Percentiles rank a stretch among this genome's conserved stretches.
Evolutionary conservation across 2,113 vertebrate genomes (phyloP).

Genomic region (Scomber colias): DNA sequence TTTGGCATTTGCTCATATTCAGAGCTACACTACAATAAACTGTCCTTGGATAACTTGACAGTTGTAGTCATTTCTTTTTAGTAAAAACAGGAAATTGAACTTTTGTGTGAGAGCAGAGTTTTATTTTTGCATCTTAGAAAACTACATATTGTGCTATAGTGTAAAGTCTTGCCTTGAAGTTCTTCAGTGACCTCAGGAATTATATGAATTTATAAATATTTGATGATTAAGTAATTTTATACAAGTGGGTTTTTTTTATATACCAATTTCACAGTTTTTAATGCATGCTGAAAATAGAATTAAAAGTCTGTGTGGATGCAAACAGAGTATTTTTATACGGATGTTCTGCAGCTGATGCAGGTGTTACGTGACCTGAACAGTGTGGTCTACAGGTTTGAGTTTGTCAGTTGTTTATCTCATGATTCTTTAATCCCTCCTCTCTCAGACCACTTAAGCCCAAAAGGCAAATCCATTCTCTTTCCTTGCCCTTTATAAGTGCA

Average conservation of each 20-base stretch:
- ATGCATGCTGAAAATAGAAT: neutral
- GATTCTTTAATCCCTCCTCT: slow-evolving; percentile 74
- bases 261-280: neutral
- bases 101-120: no score
- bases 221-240: neutral
- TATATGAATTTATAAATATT: neutral
- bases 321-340: neutral
- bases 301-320: neutral
- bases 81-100: no score
- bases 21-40: no score
- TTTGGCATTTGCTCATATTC: no score
- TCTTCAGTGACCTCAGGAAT: neutral
- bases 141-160: no score
- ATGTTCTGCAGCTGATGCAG: slow-evolving; percentile 7
- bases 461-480: slow-evolving; percentile 59
- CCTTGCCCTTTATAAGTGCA: slow-evolving; percentile 51
- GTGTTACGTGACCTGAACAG: slow-evolving; percentile 13
- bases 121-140: no score
- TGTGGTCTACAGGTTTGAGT: slow-evolving; percentile 33
- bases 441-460: slow-evolving; percentile 76
- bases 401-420: slow-evolving; percentile 72
- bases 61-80: no score
- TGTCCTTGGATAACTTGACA: no score
- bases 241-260: neutral
- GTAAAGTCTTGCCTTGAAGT: no score